Evolutionary conservation across 2,113 vertebrate species (phyloP), one percentile per base, ranked within the genome.

Genomic region (Otolemur garnettii): DNA sequence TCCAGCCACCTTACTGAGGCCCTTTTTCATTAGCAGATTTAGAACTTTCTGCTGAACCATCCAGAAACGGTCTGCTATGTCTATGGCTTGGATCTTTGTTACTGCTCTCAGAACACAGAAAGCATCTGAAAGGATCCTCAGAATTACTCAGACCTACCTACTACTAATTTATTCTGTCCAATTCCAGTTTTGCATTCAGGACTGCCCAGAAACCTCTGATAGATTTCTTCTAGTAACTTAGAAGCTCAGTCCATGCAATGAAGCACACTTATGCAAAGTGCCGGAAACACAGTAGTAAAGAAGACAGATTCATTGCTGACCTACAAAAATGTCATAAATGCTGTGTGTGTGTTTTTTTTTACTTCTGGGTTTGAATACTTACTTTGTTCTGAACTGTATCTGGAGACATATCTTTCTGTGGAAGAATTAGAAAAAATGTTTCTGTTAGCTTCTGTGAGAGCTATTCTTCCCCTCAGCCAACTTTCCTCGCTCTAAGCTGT

Each of bases 371-470:
- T 18, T 42, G 72, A 88, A 38, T 95, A 98, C 97, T 97, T 96
- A 98, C 97, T 96, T 90, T 96, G 97, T 82, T 98, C 96, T 82
- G 97, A 97, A 96, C 30, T 85, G 60, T 94, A 93, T 96, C 95
- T 97, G 69, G 94, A 97, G 10, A 64, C 4, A 45, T 72, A 19
- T 6, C 14, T 62, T 75, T 80, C 97, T 98, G 92, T 80, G 77
- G 66, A 97, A 93, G 77, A 94, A 93, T 69, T 17, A 91, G 74
- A n/a, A 26, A 96, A 93, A 91, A 91, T 35, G 28, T 62, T 91
- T 85, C 9, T 66, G 3, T 95, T 92, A 94, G 22, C 24, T 82
- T 19, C 62, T 87, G 55, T 35, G 45, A 92, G 79, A 94, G 21
- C 0, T 35, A 1, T 75, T 83, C 5, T 72, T 72, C 3, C 28